Evolutionary conservation across 2,888 invertebrate species (phyloP).

Genomic region (Allacma fusca): DNA sequence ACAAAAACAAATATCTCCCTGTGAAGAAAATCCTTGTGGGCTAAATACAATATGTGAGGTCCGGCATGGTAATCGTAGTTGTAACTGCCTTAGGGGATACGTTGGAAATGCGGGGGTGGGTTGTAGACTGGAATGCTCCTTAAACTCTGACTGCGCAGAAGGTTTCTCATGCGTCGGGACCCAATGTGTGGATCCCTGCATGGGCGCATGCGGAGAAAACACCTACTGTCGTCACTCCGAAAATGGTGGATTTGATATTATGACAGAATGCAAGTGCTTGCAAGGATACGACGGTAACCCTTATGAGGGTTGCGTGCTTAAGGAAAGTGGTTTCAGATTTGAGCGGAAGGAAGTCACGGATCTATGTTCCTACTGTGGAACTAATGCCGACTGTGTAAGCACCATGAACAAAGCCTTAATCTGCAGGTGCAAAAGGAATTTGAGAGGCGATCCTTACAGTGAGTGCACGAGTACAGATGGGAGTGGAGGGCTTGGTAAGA

Average conservation of each 20-base stretch:
- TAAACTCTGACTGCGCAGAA: constrained; percentile 18
- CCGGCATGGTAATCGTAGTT: constrained; percentile 22
- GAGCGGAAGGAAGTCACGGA: background rate
- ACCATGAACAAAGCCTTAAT: background rate
- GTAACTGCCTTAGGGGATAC: background rate
- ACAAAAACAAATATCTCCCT: background rate
- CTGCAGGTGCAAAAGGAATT: background rate
- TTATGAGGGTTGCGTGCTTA: background rate
- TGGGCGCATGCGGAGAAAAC: background rate
- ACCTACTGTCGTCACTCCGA: background rate
- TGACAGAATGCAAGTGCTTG: background rate
- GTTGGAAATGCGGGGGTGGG: constrained; percentile 1
- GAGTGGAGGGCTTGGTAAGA: background rate
- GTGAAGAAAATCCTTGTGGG: constrained; percentile 12
- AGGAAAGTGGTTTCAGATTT: background rate
- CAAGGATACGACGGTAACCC: background rate
- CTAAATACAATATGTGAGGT: constrained; percentile 14
- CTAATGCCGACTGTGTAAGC: background rate
- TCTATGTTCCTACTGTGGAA: background rate
- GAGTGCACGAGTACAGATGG: background rate
- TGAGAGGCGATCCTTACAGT: background rate
- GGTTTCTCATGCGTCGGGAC: background rate
- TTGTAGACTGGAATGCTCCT: constrained; percentile 15
- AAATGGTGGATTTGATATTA: background rate
- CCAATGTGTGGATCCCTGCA: constrained; percentile 17